These are phyloP conservation scores for Malurus elegans DNA, from an alignment of 2,113 vertebrate genomes.

Conservation along the genomic window DNA sequence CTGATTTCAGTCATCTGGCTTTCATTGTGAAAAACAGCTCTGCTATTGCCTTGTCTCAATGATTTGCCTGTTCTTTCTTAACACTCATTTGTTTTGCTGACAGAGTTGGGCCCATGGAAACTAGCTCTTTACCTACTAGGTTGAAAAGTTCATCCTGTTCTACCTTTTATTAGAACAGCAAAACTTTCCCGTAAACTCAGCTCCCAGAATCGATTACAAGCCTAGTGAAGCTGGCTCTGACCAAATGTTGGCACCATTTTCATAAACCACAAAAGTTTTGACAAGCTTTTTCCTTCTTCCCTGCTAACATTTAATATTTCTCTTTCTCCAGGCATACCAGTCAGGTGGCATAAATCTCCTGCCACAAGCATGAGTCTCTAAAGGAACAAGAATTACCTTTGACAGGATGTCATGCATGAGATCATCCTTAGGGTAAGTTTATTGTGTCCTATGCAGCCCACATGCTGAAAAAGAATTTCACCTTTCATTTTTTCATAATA, in stretches of 20 bases:
- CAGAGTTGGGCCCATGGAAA: neutral
- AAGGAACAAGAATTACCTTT: neutral
- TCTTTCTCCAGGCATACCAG: neutral
- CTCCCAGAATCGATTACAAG: neutral
- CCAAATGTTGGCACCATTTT: neutral
- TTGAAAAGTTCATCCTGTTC: constrained; percentile 57
- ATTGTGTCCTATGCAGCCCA: neutral
- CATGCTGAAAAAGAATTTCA: neutral
- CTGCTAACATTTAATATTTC: neutral
- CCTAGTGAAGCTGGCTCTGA: neutral
- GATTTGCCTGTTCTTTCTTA: neutral
- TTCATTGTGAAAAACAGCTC: neutral
- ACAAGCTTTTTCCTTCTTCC: constrained; percentile 4
- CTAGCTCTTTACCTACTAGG: neutral
- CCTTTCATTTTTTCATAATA: neutral
- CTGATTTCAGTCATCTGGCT: neutral
- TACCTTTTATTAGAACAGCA: neutral
- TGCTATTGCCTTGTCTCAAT: neutral
- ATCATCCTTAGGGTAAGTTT: neutral
- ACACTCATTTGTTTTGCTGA: neutral
- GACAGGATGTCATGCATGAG: neutral
- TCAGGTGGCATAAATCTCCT: neutral
- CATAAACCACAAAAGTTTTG: neutral
- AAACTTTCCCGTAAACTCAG: constrained; percentile 21
- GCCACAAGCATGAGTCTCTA: neutral